These are phyloP conservation scores for Polymixis flavicincta DNA, from an alignment of 2,888 invertebrate genomes.

Conservation along the genomic window DNA sequence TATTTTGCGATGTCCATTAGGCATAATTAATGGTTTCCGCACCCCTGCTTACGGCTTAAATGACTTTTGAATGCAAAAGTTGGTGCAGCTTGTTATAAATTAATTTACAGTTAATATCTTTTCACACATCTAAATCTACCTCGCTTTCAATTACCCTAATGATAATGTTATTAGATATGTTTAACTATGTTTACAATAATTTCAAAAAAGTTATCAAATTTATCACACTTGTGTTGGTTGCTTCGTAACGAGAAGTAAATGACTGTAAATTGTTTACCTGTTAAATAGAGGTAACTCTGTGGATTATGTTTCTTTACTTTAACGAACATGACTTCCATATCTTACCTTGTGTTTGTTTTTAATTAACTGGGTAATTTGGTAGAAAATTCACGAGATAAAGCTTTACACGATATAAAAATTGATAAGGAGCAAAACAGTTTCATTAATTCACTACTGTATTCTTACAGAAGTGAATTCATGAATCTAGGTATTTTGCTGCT, in stretches of 20 bases:
- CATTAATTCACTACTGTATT: neutral
- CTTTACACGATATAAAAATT: conserved; percentile 1
- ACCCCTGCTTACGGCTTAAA: conserved; percentile 38
- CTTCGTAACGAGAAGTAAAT: conserved; percentile 31
- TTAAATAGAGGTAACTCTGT: conserved; percentile 29
- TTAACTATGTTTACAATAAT: conserved; percentile 9
- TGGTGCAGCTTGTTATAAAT: conserved; percentile 45
- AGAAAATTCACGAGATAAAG: conserved; percentile 16
- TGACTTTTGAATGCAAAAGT: conserved; percentile 42
- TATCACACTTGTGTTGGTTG: conserved; percentile 24
- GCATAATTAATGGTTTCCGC: conserved; percentile 39
- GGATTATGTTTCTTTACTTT: conserved; percentile 47
- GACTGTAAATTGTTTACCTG: conserved; percentile 27
- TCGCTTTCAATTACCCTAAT: conserved; percentile 38
- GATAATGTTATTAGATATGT: conserved; percentile 13
- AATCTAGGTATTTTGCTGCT: too few species aligned
- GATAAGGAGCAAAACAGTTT: neutral
- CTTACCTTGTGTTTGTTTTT: conserved; percentile 35
- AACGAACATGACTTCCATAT: conserved; percentile 44
- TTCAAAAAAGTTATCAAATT: conserved; percentile 28
- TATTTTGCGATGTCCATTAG: conserved; percentile 35
- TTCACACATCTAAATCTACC: conserved; percentile 27
- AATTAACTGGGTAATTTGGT: conserved; percentile 36
- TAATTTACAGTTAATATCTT: conserved; percentile 25
- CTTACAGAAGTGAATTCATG: too few species aligned